Conservation (phyloP, 2,797 vertebrate species). For the Gouania willdenowi region DNA sequence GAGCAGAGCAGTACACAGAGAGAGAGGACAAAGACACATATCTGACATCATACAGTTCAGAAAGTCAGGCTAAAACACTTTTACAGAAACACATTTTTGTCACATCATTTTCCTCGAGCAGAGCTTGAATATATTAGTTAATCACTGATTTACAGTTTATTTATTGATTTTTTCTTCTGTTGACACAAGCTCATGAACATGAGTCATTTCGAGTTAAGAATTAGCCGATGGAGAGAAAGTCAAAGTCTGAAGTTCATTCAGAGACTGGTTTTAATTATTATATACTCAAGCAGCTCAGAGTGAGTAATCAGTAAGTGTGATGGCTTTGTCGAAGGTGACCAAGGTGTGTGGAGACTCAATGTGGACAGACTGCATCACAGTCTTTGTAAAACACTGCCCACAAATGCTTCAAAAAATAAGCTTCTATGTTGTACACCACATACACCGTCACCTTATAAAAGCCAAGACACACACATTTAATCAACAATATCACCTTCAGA, state of each 20-base stretch:
- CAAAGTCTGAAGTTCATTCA: too few species aligned
- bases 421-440: constrained; percentile 6
- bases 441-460: constrained; percentile 47
- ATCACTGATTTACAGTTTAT: constrained; percentile 21
- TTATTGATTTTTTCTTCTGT: constrained; percentile 35
- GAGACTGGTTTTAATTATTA: constrained; percentile 18
- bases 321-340: constrained; percentile 57
- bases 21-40: constrained; percentile 62
- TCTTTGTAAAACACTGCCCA: constrained; percentile 44
- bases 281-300: constrained; percentile 75
- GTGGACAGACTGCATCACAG: constrained; percentile 37
- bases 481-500: constrained; percentile 29
- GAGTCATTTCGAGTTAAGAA: too few species aligned
- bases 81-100: constrained; percentile 53
- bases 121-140: constrained; percentile 67
- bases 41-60: constrained; percentile 62
- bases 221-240: too few species aligned
- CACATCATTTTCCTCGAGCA: constrained; percentile 55
- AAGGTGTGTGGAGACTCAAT: constrained; percentile 29
- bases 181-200: too few species aligned
- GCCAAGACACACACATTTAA: constrained; percentile 43
- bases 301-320: constrained; percentile 36
- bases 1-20: constrained; percentile 64
- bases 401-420: background rate
- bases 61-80: constrained; percentile 57